These are phyloP conservation scores for Tokudaia tokunoshimensis DNA, from an alignment of 2,797 vertebrate species.

Conservation along the genomic window DNA sequence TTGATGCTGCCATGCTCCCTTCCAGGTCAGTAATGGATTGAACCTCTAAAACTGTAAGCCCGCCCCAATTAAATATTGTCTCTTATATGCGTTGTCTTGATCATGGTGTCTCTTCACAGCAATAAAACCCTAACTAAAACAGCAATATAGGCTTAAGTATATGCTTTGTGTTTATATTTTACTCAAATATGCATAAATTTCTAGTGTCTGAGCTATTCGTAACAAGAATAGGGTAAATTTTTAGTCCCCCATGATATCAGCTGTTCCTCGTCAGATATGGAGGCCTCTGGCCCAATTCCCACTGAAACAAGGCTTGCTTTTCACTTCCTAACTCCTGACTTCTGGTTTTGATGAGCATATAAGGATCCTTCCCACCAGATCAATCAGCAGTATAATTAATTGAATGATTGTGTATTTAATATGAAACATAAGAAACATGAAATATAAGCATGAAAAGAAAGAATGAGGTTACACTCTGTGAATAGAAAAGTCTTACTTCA, in stretches of 20 bases:
- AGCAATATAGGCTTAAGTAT: background rate
- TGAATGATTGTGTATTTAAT: constrained; percentile 14
- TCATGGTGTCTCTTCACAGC: too few species aligned
- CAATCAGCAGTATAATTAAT: background rate
- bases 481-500: background rate
- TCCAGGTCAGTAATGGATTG: too few species aligned
- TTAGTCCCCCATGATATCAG: background rate
- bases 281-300: background rate
- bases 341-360: background rate
- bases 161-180: background rate
- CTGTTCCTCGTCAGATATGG: background rate
- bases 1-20: too few species aligned
- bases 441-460: background rate
- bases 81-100: too few species aligned
- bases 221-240: background rate
- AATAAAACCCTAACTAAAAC: too few species aligned
- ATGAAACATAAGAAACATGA: background rate
- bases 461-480: background rate
- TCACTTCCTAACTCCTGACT: background rate
- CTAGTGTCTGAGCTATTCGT: background rate
- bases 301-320: background rate
- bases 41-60: too few species aligned
- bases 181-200: background rate
- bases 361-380: background rate
- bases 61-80: too few species aligned